These are phyloP conservation scores for Alsophila aescularia DNA, from an alignment of 2,888 invertebrate genomes.

Conservation along the genomic window DNA sequence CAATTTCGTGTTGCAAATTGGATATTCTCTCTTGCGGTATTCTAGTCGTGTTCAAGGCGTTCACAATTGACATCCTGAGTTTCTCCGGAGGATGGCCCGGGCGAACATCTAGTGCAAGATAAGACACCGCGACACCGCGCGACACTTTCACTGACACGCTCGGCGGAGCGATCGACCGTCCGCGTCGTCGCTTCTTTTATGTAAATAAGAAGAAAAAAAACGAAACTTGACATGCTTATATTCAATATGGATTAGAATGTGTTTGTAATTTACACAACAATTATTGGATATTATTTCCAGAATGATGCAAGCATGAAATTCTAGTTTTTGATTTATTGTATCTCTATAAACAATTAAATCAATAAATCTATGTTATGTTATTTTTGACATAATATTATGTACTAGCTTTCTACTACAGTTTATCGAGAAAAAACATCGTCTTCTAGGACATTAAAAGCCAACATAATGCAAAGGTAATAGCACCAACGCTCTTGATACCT, in stretches of 20 bases:
- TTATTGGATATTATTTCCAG: too few relatives aligned
- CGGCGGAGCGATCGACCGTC: slow-evolving; percentile 20
- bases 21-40: background rate
- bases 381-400: too few relatives aligned
- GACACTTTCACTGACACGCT: slow-evolving; percentile 43
- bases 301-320: background rate
- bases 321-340: too few relatives aligned
- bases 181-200: slow-evolving; percentile 13
- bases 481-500: too few relatives aligned
- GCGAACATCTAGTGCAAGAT: slow-evolving; percentile 7
- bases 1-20: background rate
- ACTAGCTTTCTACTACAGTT: too few relatives aligned
- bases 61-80: slow-evolving; percentile 13
- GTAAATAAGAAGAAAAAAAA: slow-evolving; percentile 19
- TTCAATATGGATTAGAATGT: too few relatives aligned
- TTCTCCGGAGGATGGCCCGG: slow-evolving; percentile 13
- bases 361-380: too few relatives aligned
- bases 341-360: too few relatives aligned
- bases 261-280: too few relatives aligned
- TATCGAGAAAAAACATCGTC: too few relatives aligned
- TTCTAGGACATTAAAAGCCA: too few relatives aligned
- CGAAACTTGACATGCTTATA: slow-evolving; percentile 5
- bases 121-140: slow-evolving; percentile 9
- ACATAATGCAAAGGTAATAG: too few relatives aligned
- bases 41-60: background rate